Evolutionary conservation across 1,140 invertebrate genomes (phyloP).

Genomic region (Theocolax elegans): DNA sequence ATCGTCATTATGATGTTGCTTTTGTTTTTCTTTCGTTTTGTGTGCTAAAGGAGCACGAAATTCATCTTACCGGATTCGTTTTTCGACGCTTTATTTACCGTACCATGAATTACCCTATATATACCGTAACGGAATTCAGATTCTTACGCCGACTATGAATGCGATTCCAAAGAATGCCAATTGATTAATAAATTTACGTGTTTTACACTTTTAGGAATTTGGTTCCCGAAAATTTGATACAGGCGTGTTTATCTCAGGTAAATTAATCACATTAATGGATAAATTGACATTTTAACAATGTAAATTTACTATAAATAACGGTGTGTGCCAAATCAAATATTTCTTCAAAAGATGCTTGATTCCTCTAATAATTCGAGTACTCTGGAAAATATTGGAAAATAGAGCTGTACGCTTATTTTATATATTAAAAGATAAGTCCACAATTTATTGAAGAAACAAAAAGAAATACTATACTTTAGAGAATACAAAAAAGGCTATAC

Average conservation of each 20-base stretch:
- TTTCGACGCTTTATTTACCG: not conserved
- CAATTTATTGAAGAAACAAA: too few relatives aligned
- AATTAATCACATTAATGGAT: conserved; percentile 6
- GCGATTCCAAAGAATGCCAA: not conserved
- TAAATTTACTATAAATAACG: too few relatives aligned
- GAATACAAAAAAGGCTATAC: too few relatives aligned
- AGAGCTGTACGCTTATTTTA: too few relatives aligned
- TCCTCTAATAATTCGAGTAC: too few relatives aligned
- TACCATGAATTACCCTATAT: not conserved
- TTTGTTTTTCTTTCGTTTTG: conserved; percentile 5
- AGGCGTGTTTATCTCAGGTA: conserved; percentile 71
- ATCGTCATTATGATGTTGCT: conserved; percentile 9
- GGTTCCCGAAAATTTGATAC: conserved; percentile 75
- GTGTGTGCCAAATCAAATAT: too few relatives aligned
- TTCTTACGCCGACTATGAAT: conserved; percentile 3
- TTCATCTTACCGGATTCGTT: too few relatives aligned
- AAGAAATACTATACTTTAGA: too few relatives aligned
- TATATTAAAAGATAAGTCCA: too few relatives aligned
- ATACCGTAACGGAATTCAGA: not conserved
- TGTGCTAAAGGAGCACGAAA: too few relatives aligned
- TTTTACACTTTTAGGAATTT: conserved; percentile 59
- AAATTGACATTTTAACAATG: not conserved
- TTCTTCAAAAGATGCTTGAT: too few relatives aligned
- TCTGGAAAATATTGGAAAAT: too few relatives aligned
- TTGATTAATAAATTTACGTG: not conserved